Percentiles rank a stretch among this genome's conserved stretches.
phyloP scores from a whole-genome alignment of 2,113 vertebrate species.

The Hymenochirus boettgeri region DNA sequence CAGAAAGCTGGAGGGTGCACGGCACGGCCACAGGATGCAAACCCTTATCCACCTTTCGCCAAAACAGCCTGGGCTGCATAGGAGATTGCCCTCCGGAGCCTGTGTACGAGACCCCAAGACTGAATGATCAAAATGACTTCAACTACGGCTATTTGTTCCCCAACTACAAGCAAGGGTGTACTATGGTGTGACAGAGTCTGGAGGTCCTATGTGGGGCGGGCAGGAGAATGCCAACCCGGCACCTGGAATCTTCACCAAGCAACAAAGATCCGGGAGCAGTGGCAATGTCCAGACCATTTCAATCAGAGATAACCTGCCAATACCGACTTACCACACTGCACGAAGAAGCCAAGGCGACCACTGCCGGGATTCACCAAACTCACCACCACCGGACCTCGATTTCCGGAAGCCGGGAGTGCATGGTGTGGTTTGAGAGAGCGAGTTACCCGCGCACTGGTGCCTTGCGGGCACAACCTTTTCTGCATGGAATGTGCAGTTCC shows the following conservation, averaged over 20 bases:
- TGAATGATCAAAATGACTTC: conserved; percentile 73
- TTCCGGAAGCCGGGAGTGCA: conserved; percentile 83
- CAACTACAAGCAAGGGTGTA: conserved; percentile 77
- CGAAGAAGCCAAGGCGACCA: conserved; percentile 85
- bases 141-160: conserved; percentile 82
- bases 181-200: conserved; percentile 72
- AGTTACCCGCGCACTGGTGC: conserved; percentile 92
- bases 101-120: conserved; percentile 64
- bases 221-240: conserved; percentile 81
- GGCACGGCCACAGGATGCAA: conserved; percentile 74
- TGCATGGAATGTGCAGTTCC: conserved; percentile 98
- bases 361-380: conserved; percentile 73
- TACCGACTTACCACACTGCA: conserved; percentile 79
- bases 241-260: conserved; percentile 82
- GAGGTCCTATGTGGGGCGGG: conserved; percentile 74
- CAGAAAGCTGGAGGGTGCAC: conserved; percentile 88
- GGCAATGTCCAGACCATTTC: conserved; percentile 71
- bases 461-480: conserved; percentile 97
- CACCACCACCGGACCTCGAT: conserved; percentile 65
- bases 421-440: conserved; percentile 98
- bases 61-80: conserved; percentile 79
- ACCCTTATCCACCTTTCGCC: conserved; percentile 90
- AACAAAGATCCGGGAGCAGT: conserved; percentile 82
- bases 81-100: conserved; percentile 69
- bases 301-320: conserved; percentile 64